phyloP scores from a whole-genome alignment of 2,113 vertebrate species.

The Anarhynchus alexandrinus region DNA sequence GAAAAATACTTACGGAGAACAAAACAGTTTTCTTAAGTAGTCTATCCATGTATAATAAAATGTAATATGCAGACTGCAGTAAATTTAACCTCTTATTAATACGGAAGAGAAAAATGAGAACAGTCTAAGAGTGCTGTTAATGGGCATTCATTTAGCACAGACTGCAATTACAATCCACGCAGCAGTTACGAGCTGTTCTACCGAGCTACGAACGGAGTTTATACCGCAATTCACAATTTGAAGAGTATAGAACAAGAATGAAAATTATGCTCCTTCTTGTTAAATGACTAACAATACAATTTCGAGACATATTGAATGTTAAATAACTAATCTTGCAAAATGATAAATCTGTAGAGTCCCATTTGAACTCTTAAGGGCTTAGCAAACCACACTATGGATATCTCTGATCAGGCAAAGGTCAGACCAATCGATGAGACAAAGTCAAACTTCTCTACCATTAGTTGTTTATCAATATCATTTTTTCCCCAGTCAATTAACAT shows the following conservation, averaged over 20 bases:
- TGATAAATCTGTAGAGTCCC: neutral
- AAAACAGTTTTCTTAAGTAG: neutral
- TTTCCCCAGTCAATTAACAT: neutral
- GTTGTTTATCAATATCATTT: neutral
- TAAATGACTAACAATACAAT: neutral
- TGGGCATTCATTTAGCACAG: neutral
- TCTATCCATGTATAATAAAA: neutral
- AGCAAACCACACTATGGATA: neutral
- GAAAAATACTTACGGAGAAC: neutral
- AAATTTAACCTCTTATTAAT: conserved; percentile 17
- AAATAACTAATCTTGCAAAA: neutral
- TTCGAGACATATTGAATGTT: neutral
- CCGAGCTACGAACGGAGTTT: neutral
- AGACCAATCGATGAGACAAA: neutral
- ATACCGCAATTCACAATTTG: neutral
- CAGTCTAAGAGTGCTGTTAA: neutral
- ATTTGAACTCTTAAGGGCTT: neutral
- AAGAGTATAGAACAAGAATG: neutral
- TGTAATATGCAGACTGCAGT: neutral
- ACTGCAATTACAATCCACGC: neutral
- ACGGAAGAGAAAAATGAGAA: neutral
- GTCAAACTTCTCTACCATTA: neutral
- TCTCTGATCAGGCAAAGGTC: neutral
- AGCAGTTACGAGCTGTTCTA: neutral
- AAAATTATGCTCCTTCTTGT: neutral